These are phyloP conservation scores for Jordanella pulchra DNA, from an alignment of 2,797 vertebrate species.

Conservation along the genomic window DNA sequence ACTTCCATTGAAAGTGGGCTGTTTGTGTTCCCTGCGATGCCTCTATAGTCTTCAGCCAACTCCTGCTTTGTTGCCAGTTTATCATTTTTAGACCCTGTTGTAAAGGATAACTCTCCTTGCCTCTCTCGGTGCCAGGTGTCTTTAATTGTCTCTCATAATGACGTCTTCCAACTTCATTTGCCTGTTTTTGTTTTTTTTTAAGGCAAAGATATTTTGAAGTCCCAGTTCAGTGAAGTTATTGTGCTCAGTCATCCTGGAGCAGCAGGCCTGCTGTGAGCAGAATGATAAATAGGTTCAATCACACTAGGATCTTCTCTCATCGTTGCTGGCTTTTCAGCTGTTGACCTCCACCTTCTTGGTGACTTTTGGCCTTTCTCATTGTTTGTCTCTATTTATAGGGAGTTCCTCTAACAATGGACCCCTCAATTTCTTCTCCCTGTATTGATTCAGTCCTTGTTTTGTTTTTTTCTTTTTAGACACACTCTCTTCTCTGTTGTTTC, in stretches of 20 bases:
- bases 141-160: constrained; percentile 18
- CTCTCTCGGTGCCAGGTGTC: constrained; percentile 42
- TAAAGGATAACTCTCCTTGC: constrained; percentile 53
- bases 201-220: constrained; percentile 32
- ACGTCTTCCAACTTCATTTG: constrained; percentile 11
- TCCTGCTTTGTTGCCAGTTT: constrained; percentile 57
- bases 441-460: constrained; percentile 53
- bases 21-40: constrained; percentile 51
- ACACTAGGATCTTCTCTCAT: constrained; percentile 28
- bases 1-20: constrained; percentile 20
- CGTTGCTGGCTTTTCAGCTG: constrained; percentile 69
- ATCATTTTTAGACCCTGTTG: constrained; percentile 49
- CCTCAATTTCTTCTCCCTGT: constrained; percentile 49
- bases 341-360: constrained; percentile 70
- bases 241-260: constrained; percentile 19
- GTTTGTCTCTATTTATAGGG: constrained; percentile 39
- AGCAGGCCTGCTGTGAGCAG: constrained; percentile 34
- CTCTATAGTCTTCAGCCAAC: constrained; percentile 40
- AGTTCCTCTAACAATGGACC: constrained; percentile 57
- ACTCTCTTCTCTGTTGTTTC: constrained; percentile 27
- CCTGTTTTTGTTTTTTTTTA: constrained; percentile 25
- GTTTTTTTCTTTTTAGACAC: constrained; percentile 7
- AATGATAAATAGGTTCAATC: constrained; percentile 58
- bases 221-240: constrained; percentile 11
- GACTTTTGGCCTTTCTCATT: constrained; percentile 72